phyloP scores from a whole-genome alignment of 2,797 vertebrate species.

The Brachyrhaphis roseni region DNA sequence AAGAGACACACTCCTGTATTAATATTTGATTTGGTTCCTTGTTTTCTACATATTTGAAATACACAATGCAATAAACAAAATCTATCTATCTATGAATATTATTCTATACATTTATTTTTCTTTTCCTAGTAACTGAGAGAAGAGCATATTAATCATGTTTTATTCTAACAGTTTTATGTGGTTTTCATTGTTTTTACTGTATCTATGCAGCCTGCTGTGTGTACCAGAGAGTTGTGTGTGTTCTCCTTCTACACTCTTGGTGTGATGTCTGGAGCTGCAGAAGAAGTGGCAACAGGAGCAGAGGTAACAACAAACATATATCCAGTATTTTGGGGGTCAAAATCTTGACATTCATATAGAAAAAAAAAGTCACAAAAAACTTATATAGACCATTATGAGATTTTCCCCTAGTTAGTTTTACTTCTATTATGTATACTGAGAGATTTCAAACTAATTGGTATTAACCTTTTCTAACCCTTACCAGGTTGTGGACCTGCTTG shows the following conservation, averaged over 20 bases:
- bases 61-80: neutral
- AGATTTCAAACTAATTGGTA: neutral
- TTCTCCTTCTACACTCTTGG: slow-evolving; percentile 99
- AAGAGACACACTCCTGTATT: neutral
- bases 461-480: neutral
- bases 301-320: slow-evolving; percentile 82
- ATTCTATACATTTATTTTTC: neutral
- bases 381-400: neutral
- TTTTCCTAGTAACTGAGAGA: neutral
- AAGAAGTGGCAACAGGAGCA: slow-evolving; percentile 97
- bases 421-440: neutral
- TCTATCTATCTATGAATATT: neutral
- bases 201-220: slow-evolving; percentile 89
- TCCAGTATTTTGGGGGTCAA: neutral
- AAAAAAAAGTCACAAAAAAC: neutral
- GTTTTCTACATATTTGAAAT: neutral
- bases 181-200: slow-evolving; percentile 77
- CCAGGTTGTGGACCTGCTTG: slow-evolving; percentile 96
- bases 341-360: neutral
- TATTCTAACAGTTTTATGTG: slow-evolving; percentile 34
- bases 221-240: slow-evolving; percentile 96
- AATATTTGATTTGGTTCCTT: neutral
- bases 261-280: slow-evolving; percentile 97
- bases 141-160: neutral
- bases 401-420: neutral